Evolutionary conservation across 2,113 vertebrate species (phyloP).

Genomic region (Cryptomyrus ogoouensis): DNA sequence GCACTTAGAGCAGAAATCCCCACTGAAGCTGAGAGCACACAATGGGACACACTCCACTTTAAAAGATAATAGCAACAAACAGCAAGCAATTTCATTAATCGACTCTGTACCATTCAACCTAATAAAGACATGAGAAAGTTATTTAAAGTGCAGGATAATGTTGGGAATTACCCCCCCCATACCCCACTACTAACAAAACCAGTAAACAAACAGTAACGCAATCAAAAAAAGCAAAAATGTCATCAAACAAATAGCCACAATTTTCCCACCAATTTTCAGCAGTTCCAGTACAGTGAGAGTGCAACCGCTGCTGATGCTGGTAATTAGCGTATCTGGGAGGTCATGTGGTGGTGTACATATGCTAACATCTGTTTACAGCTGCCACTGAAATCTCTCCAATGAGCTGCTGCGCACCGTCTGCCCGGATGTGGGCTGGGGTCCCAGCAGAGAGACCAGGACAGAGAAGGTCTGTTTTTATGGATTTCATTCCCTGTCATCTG

Average conservation of each 20-base stretch:
- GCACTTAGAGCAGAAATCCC: background rate
- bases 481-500: background rate
- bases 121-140: background rate
- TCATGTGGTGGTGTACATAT: conserved; percentile 35
- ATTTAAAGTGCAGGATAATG: background rate
- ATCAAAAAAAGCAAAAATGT: background rate
- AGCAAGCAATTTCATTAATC: background rate
- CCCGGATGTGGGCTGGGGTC: background rate
- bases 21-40: background rate
- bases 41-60: background rate
- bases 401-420: background rate
- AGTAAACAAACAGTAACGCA: background rate
- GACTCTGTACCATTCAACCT: background rate
- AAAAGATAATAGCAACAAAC: background rate
- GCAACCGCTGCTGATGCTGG: conserved; percentile 25
- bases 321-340: conserved; percentile 38
- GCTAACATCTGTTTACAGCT: conserved; percentile 37
- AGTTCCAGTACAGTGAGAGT: conserved; percentile 30
- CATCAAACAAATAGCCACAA: conserved; percentile 35
- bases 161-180: background rate
- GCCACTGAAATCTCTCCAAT: background rate
- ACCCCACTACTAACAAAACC: background rate
- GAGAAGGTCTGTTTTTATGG: background rate
- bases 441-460: background rate
- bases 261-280: conserved; percentile 38